Conservation (phyloP, 1,140 invertebrate genomes). For the Pollicipes pollicipes region DNA sequence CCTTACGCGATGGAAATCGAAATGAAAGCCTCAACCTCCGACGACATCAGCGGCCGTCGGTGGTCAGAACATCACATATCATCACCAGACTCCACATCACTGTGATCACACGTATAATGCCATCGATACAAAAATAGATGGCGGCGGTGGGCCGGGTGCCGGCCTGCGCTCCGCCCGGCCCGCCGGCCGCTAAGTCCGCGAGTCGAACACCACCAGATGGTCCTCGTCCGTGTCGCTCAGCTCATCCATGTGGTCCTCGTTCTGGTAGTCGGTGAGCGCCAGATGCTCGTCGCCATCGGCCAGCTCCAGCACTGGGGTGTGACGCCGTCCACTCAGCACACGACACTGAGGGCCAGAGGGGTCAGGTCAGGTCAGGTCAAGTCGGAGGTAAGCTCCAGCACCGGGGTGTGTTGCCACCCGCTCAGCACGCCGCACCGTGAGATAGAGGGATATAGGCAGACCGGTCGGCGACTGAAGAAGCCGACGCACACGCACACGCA, state of each 20-base stretch:
- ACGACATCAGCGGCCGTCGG: background rate
- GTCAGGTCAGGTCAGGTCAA: too few species aligned
- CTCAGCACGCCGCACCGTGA: too few species aligned
- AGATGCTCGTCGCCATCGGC: background rate
- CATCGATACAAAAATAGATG: background rate
- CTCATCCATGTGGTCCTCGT: background rate
- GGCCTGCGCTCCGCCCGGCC: too few species aligned
- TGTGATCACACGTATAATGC: background rate
- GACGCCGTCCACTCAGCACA: too few species aligned
- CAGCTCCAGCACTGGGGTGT: background rate
- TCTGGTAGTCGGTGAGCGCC: background rate
- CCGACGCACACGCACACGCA: too few species aligned
- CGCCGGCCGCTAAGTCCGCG: background rate
- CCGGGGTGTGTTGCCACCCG: too few species aligned
- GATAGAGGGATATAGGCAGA: too few species aligned
- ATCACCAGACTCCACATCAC: too few species aligned
- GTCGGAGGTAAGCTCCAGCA: too few species aligned
- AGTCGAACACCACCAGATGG: background rate
- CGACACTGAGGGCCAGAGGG: background rate
- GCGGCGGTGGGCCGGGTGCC: too few species aligned
- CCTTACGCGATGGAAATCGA: background rate
- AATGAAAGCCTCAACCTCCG: background rate
- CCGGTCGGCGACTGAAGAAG: too few species aligned
- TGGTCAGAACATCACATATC: too few species aligned
- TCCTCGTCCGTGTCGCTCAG: background rate